phyloP scores from a whole-genome alignment of 2,888 invertebrate genomes.

The Idaea straminata region DNA sequence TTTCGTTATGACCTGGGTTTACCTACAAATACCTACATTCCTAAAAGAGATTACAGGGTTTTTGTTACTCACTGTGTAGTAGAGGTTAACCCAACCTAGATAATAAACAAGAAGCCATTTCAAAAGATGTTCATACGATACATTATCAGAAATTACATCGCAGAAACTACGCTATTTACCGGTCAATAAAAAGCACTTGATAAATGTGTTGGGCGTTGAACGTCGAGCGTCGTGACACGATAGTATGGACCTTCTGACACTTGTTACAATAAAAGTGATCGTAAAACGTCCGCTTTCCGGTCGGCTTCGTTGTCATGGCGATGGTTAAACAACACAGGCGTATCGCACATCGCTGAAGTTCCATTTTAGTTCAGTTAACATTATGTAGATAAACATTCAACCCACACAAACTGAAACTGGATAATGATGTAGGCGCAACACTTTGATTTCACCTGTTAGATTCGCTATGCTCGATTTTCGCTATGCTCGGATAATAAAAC shows the following conservation, averaged over 20 bases:
- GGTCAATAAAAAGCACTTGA: slow-evolving; percentile 1
- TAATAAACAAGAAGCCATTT: neutral
- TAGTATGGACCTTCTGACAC: slow-evolving; percentile 42
- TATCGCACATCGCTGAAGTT: no score
- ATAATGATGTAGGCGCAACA: slow-evolving; percentile 2
- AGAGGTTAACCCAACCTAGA: no score
- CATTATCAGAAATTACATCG: neutral
- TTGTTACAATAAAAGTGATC: slow-evolving; percentile 38
- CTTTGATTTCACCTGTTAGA: neutral
- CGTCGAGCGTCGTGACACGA: slow-evolving; percentile 5
- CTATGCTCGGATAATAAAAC: no score
- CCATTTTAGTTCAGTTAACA: neutral
- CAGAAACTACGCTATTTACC: neutral
- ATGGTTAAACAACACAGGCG: slow-evolving; percentile 42
- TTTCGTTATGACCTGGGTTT: no score
- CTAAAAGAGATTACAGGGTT: no score
- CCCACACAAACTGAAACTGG: slow-evolving; percentile 2
- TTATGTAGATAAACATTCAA: neutral
- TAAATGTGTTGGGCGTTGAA: neutral
- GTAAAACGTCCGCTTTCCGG: slow-evolving; percentile 42
- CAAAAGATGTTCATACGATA: slow-evolving; percentile 4
- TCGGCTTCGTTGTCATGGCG: slow-evolving; percentile 43
- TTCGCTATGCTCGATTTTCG: no score
- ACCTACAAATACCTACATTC: no score
- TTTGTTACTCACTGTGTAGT: no score